phyloP scores from a whole-genome alignment of 1,140 invertebrate species.

The Hypothenemus hampei region DNA sequence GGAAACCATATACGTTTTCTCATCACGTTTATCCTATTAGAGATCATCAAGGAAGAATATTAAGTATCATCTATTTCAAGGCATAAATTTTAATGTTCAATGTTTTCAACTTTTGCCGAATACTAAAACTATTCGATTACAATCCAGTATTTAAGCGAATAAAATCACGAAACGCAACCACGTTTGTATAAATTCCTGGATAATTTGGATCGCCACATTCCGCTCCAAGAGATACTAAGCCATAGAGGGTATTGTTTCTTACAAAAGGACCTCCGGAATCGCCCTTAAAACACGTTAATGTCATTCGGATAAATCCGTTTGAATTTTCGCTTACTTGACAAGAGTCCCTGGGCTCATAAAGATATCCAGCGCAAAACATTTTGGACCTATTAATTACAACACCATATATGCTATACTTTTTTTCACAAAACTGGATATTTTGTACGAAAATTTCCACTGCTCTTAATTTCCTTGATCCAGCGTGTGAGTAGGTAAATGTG shows the following conservation, averaged over 20 bases:
- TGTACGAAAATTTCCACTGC: neutral
- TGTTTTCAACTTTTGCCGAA: too few relatives aligned
- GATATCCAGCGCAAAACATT: slow-evolving; percentile 27
- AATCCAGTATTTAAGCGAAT: slow-evolving; percentile 33
- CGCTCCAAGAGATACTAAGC: slow-evolving; percentile 58
- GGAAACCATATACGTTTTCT: too few relatives aligned
- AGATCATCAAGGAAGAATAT: too few relatives aligned
- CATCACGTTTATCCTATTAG: too few relatives aligned
- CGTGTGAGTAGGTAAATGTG: neutral
- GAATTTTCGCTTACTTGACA: slow-evolving; percentile 22
- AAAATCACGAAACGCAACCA: slow-evolving; percentile 48
- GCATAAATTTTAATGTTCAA: too few relatives aligned
- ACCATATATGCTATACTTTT: neutral
- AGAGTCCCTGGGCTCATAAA: slow-evolving; percentile 19
- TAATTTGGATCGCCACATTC: slow-evolving; percentile 54
- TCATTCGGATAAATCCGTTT: neutral
- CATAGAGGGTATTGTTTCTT: slow-evolving; percentile 48
- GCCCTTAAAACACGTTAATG: slow-evolving; percentile 42
- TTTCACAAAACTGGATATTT: neutral
- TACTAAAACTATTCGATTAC: slow-evolving; percentile 6
- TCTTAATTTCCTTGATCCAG: neutral
- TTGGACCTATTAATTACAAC: slow-evolving; percentile 5
- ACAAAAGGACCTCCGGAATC: slow-evolving; percentile 56
- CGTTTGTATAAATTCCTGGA: slow-evolving; percentile 60
- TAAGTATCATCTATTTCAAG: too few relatives aligned